These are phyloP conservation scores for Dicerorhinus sumatrensis DNA, from an alignment of 2,113 vertebrate species.

Conservation along the genomic window DNA sequence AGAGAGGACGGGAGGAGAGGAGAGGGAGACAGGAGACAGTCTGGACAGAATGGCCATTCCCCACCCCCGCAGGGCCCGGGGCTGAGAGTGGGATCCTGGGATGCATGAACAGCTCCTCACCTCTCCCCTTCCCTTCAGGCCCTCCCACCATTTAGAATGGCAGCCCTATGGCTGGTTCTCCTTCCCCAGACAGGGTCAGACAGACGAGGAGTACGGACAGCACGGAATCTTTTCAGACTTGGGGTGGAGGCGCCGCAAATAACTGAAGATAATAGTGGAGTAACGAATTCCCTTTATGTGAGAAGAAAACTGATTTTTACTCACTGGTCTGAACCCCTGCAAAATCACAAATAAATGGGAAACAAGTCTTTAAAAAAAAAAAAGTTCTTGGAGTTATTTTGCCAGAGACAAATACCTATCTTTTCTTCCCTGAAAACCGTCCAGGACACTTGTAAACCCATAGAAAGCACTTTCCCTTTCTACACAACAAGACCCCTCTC, in stretches of 20 bases:
- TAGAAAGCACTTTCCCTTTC: too few relatives aligned
- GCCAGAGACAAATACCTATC: not conserved
- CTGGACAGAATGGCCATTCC: not conserved
- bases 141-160: not conserved
- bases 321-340: not conserved
- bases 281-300: not conserved
- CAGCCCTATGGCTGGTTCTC: not conserved
- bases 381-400: not conserved
- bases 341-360: conserved; percentile 58
- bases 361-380: not conserved
- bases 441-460: not conserved
- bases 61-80: not conserved
- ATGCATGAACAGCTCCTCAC: not conserved
- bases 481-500: not conserved
- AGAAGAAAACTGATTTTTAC: conserved; percentile 49
- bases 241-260: too few relatives aligned
- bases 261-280: not conserved
- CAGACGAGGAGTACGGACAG: not conserved
- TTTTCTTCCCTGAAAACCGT: not conserved
- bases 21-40: not conserved
- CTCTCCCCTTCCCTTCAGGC: not conserved
- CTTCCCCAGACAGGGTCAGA: not conserved
- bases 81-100: not conserved
- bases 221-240: not conserved
- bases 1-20: not conserved